Conservation (phyloP, 2,888 invertebrate species). For the Macropis europaea region DNA sequence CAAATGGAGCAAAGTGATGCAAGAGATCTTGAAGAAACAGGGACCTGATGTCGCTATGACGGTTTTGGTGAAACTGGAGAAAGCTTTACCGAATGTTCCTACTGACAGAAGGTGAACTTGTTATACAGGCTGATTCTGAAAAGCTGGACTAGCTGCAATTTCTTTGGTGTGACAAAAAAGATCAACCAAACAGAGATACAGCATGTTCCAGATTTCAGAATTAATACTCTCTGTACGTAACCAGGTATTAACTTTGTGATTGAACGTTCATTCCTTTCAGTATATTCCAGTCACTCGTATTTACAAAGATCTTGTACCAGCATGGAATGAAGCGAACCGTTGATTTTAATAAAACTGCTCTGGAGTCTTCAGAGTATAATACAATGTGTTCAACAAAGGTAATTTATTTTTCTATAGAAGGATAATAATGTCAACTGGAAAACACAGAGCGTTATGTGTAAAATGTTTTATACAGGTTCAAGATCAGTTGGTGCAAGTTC, state of each 20-base stretch:
- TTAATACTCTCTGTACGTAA: too few species aligned
- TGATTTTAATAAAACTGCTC: slow-evolving; percentile 63
- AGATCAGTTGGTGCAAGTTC: slow-evolving; percentile 65
- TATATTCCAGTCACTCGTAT: slow-evolving; percentile 74
- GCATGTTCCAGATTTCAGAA: too few species aligned
- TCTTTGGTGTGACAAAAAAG: too few species aligned
- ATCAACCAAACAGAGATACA: too few species aligned
- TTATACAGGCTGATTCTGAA: too few species aligned
- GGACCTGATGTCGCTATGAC: slow-evolving; percentile 83
- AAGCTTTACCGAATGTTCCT: slow-evolving; percentile 82
- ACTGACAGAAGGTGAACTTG: slow-evolving; percentile 82
- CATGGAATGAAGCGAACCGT: slow-evolving; percentile 70
- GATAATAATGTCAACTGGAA: neutral
- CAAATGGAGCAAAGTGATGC: slow-evolving; percentile 84
- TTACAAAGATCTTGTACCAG: slow-evolving; percentile 73
- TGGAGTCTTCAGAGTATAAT: slow-evolving; percentile 62
- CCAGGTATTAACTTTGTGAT: neutral
- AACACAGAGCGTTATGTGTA: neutral
- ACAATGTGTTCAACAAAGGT: slow-evolving; percentile 76
- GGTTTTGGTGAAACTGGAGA: slow-evolving; percentile 82
- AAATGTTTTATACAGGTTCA: slow-evolving; percentile 56
- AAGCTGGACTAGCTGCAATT: too few species aligned
- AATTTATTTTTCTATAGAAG: slow-evolving; percentile 8
- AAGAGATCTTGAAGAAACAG: slow-evolving; percentile 83
- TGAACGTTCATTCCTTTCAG: slow-evolving; percentile 61